A percentile compares a stretch with the other conserved stretches of the same genome.
Conservation (phyloP, 2,113 vertebrate genomes). For the Eulemur macaco region DNA sequence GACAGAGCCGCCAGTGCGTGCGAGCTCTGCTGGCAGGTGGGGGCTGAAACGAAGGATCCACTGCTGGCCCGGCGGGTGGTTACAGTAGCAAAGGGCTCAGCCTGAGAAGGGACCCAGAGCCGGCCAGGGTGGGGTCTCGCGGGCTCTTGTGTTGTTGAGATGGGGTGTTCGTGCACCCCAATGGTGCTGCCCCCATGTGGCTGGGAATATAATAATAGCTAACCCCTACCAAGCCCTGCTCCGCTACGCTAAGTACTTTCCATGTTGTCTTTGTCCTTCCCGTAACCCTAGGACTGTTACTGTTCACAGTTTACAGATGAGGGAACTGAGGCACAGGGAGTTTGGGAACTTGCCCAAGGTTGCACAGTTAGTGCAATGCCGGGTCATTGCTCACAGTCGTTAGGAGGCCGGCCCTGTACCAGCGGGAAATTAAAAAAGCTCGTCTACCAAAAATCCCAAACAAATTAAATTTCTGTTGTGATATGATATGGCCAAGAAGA, state of each 20-base stretch:
- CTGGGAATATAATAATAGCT: neutral
- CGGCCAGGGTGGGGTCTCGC: neutral
- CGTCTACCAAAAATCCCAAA: neutral
- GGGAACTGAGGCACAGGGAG: neutral
- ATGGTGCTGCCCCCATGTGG: neutral
- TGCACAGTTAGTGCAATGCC: neutral
- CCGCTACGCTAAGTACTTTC: neutral
- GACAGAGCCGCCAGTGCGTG: neutral
- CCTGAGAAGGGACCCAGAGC: neutral
- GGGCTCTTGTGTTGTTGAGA: neutral
- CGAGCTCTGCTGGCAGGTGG: neutral
- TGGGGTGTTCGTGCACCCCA: neutral
- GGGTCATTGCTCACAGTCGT: neutral
- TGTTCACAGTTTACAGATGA: neutral
- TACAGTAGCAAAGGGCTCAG: neutral
- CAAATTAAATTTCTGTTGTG: neutral
- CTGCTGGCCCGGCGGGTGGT: neutral
- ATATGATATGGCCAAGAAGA: neutral
- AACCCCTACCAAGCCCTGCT: neutral
- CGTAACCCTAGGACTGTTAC: neutral
- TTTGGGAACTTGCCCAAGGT: neutral
- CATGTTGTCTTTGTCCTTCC: neutral
- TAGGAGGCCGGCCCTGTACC: neutral
- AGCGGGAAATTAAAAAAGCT: neutral
- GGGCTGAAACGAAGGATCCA: neutral